Evolutionary conservation across 2,113 vertebrate genomes (phyloP).

Genomic region (Agelaius tricolor): DNA sequence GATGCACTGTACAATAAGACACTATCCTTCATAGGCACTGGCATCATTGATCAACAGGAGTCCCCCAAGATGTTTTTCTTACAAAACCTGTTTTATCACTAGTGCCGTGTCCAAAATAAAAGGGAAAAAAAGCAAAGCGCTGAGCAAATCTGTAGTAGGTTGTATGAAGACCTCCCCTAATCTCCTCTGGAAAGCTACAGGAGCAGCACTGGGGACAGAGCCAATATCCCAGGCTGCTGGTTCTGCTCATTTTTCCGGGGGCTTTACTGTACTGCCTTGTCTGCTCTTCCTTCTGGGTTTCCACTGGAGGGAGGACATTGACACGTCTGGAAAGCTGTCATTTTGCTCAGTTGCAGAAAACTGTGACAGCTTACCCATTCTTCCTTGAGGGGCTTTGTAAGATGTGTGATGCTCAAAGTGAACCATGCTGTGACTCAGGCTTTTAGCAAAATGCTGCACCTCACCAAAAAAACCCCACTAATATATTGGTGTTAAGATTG

Average conservation of each 20-base stretch:
- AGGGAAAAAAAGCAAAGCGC: not conserved
- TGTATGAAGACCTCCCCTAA: not conserved
- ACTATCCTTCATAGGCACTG: constrained; percentile 65
- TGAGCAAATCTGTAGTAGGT: not conserved
- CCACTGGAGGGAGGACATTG: not conserved
- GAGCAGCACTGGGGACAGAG: not conserved
- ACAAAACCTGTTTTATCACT: constrained; percentile 38
- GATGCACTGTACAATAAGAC: constrained; percentile 69
- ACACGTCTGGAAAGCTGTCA: not conserved
- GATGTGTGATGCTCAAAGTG: not conserved
- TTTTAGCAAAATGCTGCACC: not conserved
- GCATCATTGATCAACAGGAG: not conserved
- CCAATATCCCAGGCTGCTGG: not conserved
- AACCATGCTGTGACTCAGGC: not conserved
- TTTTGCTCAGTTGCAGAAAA: not conserved
- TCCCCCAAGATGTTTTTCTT: constrained; percentile 62
- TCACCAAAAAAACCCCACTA: not conserved
- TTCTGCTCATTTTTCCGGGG: not conserved
- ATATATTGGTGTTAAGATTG: not conserved
- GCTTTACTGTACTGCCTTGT: not conserved
- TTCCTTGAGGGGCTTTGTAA: not conserved
- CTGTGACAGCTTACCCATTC: not conserved
- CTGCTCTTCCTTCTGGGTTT: not conserved
- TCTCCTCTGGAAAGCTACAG: not conserved
- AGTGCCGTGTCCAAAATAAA: constrained; percentile 54